Base-by-base conservation (phyloP, 2,888 invertebrate species). In the Polydrusus cervinus region DNA sequence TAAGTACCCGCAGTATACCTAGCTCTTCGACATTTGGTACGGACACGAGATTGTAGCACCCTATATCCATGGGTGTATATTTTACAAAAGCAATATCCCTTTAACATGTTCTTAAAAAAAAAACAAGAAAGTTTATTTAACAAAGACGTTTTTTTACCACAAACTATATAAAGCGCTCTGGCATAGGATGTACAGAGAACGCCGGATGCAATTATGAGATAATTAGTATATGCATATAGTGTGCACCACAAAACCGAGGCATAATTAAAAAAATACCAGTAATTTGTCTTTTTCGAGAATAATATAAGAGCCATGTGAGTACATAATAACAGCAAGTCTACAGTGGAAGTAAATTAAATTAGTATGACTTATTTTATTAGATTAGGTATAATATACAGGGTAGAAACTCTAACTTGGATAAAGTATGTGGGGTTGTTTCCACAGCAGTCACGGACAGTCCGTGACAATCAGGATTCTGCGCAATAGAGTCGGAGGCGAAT, bases 201-300 rank as follows among this genome's bases (percentile, higher is more conserved):
- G 49, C 69, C 49, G 69, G 60, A 57, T 69, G 61, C 30, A 69
- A 71, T 55, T 72, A 60, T 57, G 43, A 66, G 45, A 71, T 71
- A 75, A 75, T 75, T 75, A 75, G 61, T 67, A 45, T 20, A 47
- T 49, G 64, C 43, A 40, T 69, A 38, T 55, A 51, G 14, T 65
- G 61, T 55, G 67, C 62, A 62, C 18, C 68, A 67, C 64, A 69
- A 74, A 74, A 65, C 65, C 49, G 38, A 57, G 66, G 45, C 61
- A 45, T 65, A 75, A 75, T 74, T 69, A 53, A 68, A 74, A 74
- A 69, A 74, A 74, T 69, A 55, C 45, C 74, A 45, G 64, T 74
- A 61, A 74, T 74, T 55, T 69, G 34, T 64, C 25, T 25, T 18
- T 11, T 51, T 51, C 43, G 40, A 43, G 40, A 40, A 51, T 67